Evolutionary conservation across 2,797 vertebrate species (phyloP).

Genomic region (Sebastes goodei): DNA sequence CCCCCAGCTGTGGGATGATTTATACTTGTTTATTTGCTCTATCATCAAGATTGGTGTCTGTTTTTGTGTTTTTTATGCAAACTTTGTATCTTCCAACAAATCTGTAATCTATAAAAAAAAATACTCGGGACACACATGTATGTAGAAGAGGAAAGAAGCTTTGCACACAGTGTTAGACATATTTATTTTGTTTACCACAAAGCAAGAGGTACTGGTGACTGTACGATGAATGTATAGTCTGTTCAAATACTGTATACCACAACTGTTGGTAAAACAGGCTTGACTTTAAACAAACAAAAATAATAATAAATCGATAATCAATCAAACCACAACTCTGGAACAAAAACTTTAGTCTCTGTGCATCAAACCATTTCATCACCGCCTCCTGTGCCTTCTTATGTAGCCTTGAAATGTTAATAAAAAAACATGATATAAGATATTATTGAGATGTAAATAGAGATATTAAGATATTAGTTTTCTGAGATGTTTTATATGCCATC

Average conservation of each 20-base stretch:
- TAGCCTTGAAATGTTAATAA: neutral
- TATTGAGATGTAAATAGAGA: neutral
- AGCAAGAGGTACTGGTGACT: neutral
- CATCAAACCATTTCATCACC: neutral
- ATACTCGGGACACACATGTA: neutral
- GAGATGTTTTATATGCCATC: neutral
- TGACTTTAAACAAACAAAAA: neutral
- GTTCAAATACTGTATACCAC: too few relatives aligned
- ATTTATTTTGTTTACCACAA: neutral
- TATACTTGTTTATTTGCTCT: neutral
- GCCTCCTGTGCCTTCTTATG: conserved; percentile 7
- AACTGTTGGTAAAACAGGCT: neutral
- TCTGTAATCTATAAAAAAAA: neutral
- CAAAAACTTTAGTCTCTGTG: neutral
- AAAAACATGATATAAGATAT: neutral
- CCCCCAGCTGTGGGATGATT: neutral
- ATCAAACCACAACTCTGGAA: neutral
- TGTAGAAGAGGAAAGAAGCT: neutral
- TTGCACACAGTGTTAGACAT: neutral
- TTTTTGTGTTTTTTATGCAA: neutral
- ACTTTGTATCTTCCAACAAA: neutral
- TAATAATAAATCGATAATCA: neutral
- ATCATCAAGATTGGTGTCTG: too few relatives aligned
- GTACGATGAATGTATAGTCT: neutral
- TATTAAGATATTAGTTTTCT: neutral